Conservation (phyloP, 2,113 vertebrate species). For the Pan troglodytes region NHGRI_mPanTro3-v2.1_pri NC_072409.2:90221501-90222000, state of each 20-base stretch:
- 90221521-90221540: not conserved
- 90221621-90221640: not conserved
- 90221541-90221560: not conserved
- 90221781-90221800: not conserved
- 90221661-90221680: not conserved
- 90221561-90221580: not conserved
- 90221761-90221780: not conserved
- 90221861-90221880: not conserved
- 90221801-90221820: not conserved
- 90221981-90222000: not conserved
- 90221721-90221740: not conserved
- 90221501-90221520: not conserved
- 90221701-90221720: not conserved
- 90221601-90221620: slow-evolving; percentile 2
- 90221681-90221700: not conserved
- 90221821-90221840: not conserved
- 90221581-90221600: not conserved
- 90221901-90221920: not conserved
- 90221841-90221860: not conserved
- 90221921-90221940: not conserved
- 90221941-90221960: not conserved
- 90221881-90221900: not conserved
- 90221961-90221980: not conserved
- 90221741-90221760: not conserved
- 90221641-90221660: not conserved